Evolutionary conservation across 2,888 invertebrate genomes (phyloP), one percentile per base, ranked within the genome.

Genomic region (Morpho helenor): DNA sequence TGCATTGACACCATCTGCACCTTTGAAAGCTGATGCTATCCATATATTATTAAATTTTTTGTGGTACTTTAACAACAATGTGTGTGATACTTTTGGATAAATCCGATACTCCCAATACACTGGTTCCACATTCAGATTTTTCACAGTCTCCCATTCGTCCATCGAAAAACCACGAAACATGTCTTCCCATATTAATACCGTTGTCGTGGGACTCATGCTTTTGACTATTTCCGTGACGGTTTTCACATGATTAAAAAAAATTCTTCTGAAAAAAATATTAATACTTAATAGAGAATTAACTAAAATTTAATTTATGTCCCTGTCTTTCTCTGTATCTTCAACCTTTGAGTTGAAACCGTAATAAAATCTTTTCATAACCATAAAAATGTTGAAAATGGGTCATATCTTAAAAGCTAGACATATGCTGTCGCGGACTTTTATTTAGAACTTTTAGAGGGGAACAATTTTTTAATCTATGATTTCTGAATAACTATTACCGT

Each of bases 21-120:
- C 97, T 88, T 97, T 97, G 73, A 94, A 97, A 0, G 97, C 96
- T 60, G 96, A 94, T 0, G 96, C 96, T 48, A 95, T 91, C 96
- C 97, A 97, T 23, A 96, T 84, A 44, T 92, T 91, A 2, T 91
- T 83, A 79, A 97, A 97, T 8, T 70, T 72, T 39, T 66, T 72
- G 44, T 80, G 78, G 51, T 85, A 81, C 41, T 74, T 72, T 5
- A 72, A 67, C 8, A 87, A 60, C 47, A 70, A 68, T 0, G 52
- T 77, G 65, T 77, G 90, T 70, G 74, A 76, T 49, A 68, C 72
- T 5, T 63, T 57, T 6, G 74, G 22, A 3, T 69, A 86, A 69
- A 58, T 74, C 2, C 79, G 81, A 69, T 95, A 95, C 59, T 93
- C 92, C 95, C 95, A 95, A n/a, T 93, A 92, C 0, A 95, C 94